Evolutionary conservation across 2,888 invertebrate genomes (phyloP), one percentile per base, ranked within the genome.

Genomic region (Boloria selene): DNA sequence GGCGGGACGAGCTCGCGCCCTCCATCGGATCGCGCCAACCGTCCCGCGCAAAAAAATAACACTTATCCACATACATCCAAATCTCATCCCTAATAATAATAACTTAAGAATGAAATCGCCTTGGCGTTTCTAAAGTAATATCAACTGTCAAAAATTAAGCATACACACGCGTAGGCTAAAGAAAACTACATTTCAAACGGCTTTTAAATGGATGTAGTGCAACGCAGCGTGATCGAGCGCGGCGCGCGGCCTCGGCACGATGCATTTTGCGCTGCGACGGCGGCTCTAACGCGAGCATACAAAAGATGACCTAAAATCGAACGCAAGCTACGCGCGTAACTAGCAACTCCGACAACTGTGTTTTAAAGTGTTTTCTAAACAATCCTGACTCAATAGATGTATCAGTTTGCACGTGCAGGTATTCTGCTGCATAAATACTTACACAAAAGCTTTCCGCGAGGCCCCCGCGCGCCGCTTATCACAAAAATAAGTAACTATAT

Each of bases 91-190:
- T 92, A 89, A 72, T 31, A 61, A 64, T 2, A 70, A 52, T 17
- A 2, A 10, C 68, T 73, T 89, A 92, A 85, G 89, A 85, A 79
- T 78, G 76, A 89, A 78, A 84, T 82, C 87, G 73, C 85, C 79
- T 80, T 87, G 84, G 72, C 77, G 70, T 64, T 18, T 60, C 68
- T 70, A 78, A 82, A 84, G 82, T 76, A 87, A 90, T 92, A 88
- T 89, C 91, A 93, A 93, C 93, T 93, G 93, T 93, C 93, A 93
- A 93, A 92, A 92, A 92, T 90, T 88, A 90, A 87, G 87, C 83
- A 83, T 84, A 86, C 83, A 88, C 90, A 89, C 88, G 90, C 88
- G 85, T 85, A 87, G 83, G 83, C 84, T 82, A 83, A 83, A 87
- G 87, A 85, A 89, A 90, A 88, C 87, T 83, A 87, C 81, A 87